Base-by-base conservation (phyloP, 2,797 vertebrate species). In the Microtus agrestis region DNA sequence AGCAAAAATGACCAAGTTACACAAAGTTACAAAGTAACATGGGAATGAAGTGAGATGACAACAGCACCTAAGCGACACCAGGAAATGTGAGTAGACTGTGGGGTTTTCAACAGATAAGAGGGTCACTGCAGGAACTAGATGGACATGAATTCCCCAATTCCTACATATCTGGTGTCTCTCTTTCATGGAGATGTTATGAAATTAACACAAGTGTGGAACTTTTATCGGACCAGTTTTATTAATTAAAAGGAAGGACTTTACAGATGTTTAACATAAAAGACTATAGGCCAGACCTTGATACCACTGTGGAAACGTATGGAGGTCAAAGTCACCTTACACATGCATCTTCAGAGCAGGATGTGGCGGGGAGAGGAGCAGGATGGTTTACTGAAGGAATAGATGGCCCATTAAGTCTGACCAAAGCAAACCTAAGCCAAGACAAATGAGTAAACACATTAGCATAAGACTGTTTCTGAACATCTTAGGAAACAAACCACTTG, bases 191-290 rank as follows among this genome's bases (percentile, higher is more conserved):
- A 95, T 97, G 98, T 97, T 98, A 95, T 97, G 96, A 97, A 97
- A 97, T 97, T 95, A 97, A 96, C 97, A 98, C 98, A 91, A 97
- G 96, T 96, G 95, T 97, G 91, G 27, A 97, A 90, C 7, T 92
- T 98, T 97, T 96, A 97, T 87, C 4, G 91, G 25, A 93, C 73
- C 95, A 98, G n/a, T 96, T 95, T 90, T 97, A 93, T 95, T 97
- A 96, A 97, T 91, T 97, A 96, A 86, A 91, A 98, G 37, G 61
- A 21, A 1, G 25, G 63, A 12, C 0, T 48, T 86, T 97, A 97
- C 86, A 96, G 90, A 79, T 94, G 93, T 97, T 91, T 97, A 93
- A 19, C 54, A 87, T 3, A 89, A 90, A 3, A 87, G 6, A 78
- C 6, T 89, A 12, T 2, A 11, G 25, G 76, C 27, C 29, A 95